Evolutionary conservation across 92 coral and sea anemone species (phyloP).

Genomic region (Isaurus tuberculatus): DNA sequence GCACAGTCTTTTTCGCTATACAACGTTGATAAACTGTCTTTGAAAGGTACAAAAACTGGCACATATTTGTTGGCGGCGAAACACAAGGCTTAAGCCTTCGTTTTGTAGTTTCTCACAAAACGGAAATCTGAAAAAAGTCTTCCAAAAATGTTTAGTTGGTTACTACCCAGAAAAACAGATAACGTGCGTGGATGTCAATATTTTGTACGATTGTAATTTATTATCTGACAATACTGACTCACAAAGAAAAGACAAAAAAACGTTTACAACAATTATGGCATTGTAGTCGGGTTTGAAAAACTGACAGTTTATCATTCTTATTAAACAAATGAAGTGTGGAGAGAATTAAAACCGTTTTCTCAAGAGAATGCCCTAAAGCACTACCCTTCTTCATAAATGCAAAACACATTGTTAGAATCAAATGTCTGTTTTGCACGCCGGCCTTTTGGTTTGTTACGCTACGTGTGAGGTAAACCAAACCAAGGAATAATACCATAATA

Average conservation of each 20-base stretch:
- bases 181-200: too few species aligned
- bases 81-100: too few species aligned
- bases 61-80: too few species aligned
- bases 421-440: background rate
- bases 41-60: too few species aligned
- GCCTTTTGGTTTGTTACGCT: background rate
- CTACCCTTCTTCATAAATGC: background rate
- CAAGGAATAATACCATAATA: background rate
- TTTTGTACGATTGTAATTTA: background rate
- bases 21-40: too few species aligned
- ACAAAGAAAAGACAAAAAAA: background rate
- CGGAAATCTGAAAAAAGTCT: too few species aligned
- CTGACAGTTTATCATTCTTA: background rate
- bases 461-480: background rate
- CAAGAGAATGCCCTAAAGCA: background rate
- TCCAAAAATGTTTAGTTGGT: too few species aligned
- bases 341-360: background rate
- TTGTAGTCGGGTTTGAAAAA: background rate
- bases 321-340: background rate
- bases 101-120: too few species aligned
- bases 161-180: too few species aligned
- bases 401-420: background rate
- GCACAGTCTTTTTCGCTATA: too few species aligned
- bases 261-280: background rate
- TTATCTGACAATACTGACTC: background rate